Evolutionary conservation across 2,888 invertebrate species (phyloP).

Genomic region (Machimus rusticus): DNA sequence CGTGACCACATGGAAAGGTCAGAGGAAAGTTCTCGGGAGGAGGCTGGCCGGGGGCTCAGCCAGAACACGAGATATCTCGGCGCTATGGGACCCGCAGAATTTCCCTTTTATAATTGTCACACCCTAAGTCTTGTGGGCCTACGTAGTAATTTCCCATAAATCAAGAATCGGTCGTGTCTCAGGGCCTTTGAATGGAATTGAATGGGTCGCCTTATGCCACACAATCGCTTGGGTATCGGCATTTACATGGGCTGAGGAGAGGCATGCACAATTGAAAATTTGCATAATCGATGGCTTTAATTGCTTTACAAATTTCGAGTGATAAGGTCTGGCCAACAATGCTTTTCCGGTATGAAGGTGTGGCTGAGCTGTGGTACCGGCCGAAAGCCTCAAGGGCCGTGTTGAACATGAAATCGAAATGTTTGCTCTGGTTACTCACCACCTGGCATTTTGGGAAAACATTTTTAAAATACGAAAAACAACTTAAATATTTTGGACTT

Average conservation of each 20-base stretch:
- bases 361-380: not conserved
- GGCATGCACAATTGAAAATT: slow-evolving; percentile 41
- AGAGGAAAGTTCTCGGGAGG: slow-evolving; percentile 36
- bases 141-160: slow-evolving; percentile 46
- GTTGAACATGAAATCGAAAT: not conserved
- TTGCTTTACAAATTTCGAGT: slow-evolving; percentile 42
- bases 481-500: not conserved
- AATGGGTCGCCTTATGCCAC: not conserved
- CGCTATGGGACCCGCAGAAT: slow-evolving; percentile 19
- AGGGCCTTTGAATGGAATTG: slow-evolving; percentile 12
- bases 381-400: not conserved
- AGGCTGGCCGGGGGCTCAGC: not conserved
- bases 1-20: slow-evolving; percentile 41
- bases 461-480: not conserved
- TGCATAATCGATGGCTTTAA: slow-evolving; percentile 44
- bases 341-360: slow-evolving; percentile 21
- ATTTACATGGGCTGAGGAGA: slow-evolving; percentile 28
- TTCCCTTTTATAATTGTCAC: slow-evolving; percentile 42
- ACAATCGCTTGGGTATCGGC: slow-evolving; percentile 18
- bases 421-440: not conserved
- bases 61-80: slow-evolving; percentile 18
- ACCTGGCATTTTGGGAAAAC: not conserved
- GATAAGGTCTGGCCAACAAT: slow-evolving; percentile 37
- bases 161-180: slow-evolving; percentile 44
- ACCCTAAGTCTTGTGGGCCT: slow-evolving; percentile 44